phyloP scores from a whole-genome alignment of 2,888 invertebrate species.

The Conops quadrifasciatus region DNA sequence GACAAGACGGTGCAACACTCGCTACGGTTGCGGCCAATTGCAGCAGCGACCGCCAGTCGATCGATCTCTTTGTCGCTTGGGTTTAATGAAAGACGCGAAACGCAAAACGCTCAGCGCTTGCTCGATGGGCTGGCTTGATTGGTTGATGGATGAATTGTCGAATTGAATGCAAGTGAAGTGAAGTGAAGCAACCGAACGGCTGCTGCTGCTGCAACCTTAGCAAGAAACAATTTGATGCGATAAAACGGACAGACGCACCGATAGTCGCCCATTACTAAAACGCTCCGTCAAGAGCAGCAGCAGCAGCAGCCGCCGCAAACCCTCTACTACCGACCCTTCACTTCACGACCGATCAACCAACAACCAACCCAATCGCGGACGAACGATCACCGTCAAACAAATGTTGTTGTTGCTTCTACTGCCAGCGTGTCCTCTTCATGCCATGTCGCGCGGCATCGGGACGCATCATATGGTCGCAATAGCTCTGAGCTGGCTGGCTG shows the following conservation, averaged over 20 bases:
- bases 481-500: background rate
- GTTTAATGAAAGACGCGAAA: conserved; percentile 27
- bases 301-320: background rate
- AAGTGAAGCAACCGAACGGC: background rate
- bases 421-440: background rate
- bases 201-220: too few species aligned
- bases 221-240: background rate
- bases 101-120: conserved; percentile 9
- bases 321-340: too few species aligned
- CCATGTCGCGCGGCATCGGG: background rate
- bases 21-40: too few species aligned
- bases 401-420: background rate
- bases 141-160: conserved; percentile 36
- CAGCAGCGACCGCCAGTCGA: too few species aligned
- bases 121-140: conserved; percentile 32
- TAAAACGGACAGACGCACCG: conserved; percentile 2
- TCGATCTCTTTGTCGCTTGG: conserved; percentile 10
- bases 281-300: background rate
- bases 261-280: background rate
- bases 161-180: background rate
- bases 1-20: conserved; percentile 9
- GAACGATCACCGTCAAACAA: conserved; percentile 9
- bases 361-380: conserved; percentile 2
- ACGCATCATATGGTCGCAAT: background rate
- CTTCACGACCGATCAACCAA: background rate